Percentiles rank a stretch among this genome's conserved stretches.
Evolutionary conservation across 2,113 vertebrate species (phyloP).

Genomic region (Dendropsophus ebraccatus): DNA sequence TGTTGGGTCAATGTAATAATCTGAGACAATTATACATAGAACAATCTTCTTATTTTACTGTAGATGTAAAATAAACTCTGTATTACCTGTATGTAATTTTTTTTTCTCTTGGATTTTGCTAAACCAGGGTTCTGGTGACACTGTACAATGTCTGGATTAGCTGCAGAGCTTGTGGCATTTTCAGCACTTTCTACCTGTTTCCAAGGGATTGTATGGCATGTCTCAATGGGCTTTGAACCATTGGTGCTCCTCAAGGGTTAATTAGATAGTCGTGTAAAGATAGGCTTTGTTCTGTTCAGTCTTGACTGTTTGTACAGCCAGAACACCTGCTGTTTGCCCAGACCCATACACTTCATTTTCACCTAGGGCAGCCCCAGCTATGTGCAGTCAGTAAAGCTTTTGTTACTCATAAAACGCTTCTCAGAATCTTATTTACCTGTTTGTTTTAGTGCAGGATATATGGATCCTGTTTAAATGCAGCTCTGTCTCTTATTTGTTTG

Average conservation of each 20-base stretch:
- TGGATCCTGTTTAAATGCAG: neutral
- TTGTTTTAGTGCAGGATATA: neutral
- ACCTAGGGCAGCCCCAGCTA: conserved; percentile 6
- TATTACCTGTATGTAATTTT: neutral
- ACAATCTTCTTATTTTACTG: too few species aligned
- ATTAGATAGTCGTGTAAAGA: neutral
- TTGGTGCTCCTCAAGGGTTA: neutral
- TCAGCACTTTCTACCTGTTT: neutral
- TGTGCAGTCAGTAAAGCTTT: conserved; percentile 14
- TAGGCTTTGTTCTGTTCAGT: neutral
- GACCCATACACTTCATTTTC: conserved; percentile 11
- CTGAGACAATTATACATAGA: neutral
- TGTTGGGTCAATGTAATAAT: neutral
- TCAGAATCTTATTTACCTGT: neutral
- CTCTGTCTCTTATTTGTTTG: neutral
- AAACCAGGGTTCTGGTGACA: too few species aligned
- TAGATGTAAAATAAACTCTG: neutral
- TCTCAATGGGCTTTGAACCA: neutral
- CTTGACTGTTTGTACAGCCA: conserved; percentile 37
- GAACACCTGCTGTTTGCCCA: conserved; percentile 46
- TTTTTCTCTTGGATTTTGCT: neutral
- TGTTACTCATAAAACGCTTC: neutral
- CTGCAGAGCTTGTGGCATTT: neutral
- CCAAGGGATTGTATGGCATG: neutral
- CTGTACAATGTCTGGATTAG: too few species aligned